Evolutionary conservation across 2,113 vertebrate genomes (phyloP), one percentile per base, ranked within the genome.

Genomic region (Girardinichthys multiradiatus): DNA sequence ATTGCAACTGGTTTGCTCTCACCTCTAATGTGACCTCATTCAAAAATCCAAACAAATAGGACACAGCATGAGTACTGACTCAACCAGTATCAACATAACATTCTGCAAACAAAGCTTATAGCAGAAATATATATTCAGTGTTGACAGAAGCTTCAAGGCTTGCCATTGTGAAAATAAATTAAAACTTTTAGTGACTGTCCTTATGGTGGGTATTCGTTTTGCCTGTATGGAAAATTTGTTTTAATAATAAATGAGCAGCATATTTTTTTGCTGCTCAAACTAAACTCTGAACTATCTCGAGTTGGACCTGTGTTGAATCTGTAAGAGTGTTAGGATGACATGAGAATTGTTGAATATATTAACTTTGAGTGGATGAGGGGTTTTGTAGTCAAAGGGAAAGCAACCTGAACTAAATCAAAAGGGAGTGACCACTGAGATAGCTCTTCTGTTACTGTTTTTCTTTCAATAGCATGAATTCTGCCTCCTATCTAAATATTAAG

Each of bases 91-190:
- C 72, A 80, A 80, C 62, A 69, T 24, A 30, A 8, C 57, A 42
- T 68, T 72, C 4, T 59, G 71, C 68, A 75, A 68, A 72, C 48
- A 59, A 29, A 51, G 31, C 71, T 82, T 70, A 28, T 73, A 66
- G 73, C 74, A 68, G 57, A 77, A 31, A 63, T 64, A 57, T 29
- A 51, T 60, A 28, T 86, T 84, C 67, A 72, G 68, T 79, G 72
- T 88, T 71, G 86, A 93, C 86, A 87, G 87, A 81, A 83, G 87
- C 86, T 82, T 7, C 1, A 0, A n/a, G 74, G 87, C 87, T 90
- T 72, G 82, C 82, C 30, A 65, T 69, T 33, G 27, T 48, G 24
- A 66, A 71, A 5, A 10, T 1, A n/a, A 61, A 68, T 48, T 33
- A 37, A 31, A 59, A 68, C 76, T 65, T 70, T 31, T 68, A 33